These are phyloP conservation scores for Drosophila azteca DNA, from an alignment of 1,140 invertebrate species.

Conservation along the genomic window DNA sequence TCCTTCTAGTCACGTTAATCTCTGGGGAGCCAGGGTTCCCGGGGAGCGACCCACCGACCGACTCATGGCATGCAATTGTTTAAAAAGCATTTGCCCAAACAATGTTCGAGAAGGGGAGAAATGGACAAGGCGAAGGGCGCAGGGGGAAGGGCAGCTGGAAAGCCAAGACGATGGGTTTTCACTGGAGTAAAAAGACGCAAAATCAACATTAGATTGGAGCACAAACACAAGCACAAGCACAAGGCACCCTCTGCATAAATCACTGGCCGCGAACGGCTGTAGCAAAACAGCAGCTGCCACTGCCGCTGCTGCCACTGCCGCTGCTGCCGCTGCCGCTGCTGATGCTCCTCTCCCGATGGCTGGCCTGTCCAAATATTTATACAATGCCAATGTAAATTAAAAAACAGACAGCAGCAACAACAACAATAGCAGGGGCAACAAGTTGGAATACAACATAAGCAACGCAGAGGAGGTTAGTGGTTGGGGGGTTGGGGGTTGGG, in stretches of 20 bases:
- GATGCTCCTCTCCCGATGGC: slow-evolving; percentile 36
- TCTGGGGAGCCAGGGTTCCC: slow-evolving; percentile 45
- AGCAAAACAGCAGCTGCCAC: slow-evolving; percentile 20
- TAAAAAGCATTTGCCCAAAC: slow-evolving; percentile 71
- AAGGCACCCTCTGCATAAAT: slow-evolving; percentile 57
- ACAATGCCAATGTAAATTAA: slow-evolving; percentile 82
- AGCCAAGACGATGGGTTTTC: slow-evolving; percentile 7
- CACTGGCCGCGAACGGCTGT: slow-evolving; percentile 24
- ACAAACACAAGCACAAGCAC: not conserved
- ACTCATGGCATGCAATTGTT: slow-evolving; percentile 73
- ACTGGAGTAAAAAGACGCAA: slow-evolving; percentile 63
- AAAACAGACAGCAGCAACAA: slow-evolving; percentile 55
- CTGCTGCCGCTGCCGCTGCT: not conserved
- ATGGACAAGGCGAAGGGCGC: not conserved
- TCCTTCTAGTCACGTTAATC: slow-evolving; percentile 71
- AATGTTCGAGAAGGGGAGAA: slow-evolving; percentile 1
- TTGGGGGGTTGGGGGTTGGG: too few species aligned
- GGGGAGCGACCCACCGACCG: not conserved
- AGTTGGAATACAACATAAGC: slow-evolving; percentile 59
- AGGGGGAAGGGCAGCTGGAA: too few species aligned
- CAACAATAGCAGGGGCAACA: slow-evolving; percentile 55
- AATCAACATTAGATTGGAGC: slow-evolving; percentile 70
- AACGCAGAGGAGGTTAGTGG: slow-evolving; percentile 8
- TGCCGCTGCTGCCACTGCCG: not conserved
- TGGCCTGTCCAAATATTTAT: slow-evolving; percentile 77